Base-by-base conservation (phyloP, 2,797 vertebrate species). In the Melanotaenia maccullochi region DNA sequence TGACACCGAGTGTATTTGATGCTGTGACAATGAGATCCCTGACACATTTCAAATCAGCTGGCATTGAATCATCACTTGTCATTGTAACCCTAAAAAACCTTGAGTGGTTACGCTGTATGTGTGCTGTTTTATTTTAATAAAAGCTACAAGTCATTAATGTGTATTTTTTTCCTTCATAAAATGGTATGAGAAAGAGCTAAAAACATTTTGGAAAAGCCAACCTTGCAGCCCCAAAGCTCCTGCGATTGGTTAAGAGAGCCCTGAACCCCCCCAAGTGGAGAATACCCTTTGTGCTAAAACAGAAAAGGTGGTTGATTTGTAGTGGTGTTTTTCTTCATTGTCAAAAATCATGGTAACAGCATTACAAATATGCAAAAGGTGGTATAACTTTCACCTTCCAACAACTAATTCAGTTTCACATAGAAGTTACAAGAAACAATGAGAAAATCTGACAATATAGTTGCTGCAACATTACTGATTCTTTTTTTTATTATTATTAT, bases 321-420 rank as follows among this genome's bases (percentile, higher is more conserved):
- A 80, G 65, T 81, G 83, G 57, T 78, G 79, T 73, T 86, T 69
- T 81, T 68, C 70, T 64, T 60, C 71, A 81, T 69, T 38, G 58
- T 71, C 78, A 71, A 42, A 18, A 87, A 76, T 66, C 73, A 86
- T 54, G 52, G 71, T 76, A 69, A 82, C 86, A 88, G 90, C 80
- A 86, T 87, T 85, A 89, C 81, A 92, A 91, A 84, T 75, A 79
- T 81, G 76, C 75, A 85, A 81, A 65, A 82, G 35, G 70, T 71
- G 52, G 67, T 55, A 81, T 65, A 80, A 64, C 65, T 77, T 73
- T 84, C 83, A 74, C 64, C 79, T 73, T 78, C 74, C 33, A 70
- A 88, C 66, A 71, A 80, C 68, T 65, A 86, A 40, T 85, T 78
- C 76, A 66, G 56, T 67, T 88, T 88, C 64, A 93, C 78, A 88